These are phyloP conservation scores for Propithecus coquereli DNA, from an alignment of 2,113 vertebrate species.

Conservation along the genomic window DNA sequence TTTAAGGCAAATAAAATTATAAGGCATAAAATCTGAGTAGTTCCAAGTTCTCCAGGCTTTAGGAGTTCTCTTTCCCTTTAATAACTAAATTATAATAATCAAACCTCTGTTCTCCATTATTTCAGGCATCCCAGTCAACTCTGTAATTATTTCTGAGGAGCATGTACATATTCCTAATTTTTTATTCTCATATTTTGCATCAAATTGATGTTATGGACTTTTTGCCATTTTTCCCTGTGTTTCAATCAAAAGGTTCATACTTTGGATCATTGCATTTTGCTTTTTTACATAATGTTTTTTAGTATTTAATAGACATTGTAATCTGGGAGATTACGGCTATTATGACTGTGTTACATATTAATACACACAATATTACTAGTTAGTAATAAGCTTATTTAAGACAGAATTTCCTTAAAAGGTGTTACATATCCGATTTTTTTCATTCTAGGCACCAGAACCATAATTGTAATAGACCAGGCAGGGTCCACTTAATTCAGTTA, in stretches of 20 bases:
- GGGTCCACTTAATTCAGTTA: background rate
- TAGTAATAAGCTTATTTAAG: background rate
- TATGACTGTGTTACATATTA: background rate
- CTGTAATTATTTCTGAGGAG: background rate
- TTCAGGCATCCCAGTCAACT: background rate
- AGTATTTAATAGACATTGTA: background rate
- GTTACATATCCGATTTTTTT: background rate
- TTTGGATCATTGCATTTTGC: background rate
- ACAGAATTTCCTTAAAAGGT: background rate
- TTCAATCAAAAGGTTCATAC: background rate
- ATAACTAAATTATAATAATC: background rate
- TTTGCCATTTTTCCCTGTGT: background rate
- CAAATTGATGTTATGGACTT: background rate
- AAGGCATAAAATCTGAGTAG: background rate
- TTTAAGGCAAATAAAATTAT: background rate
- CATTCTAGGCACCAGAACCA: background rate
- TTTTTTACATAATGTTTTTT: background rate
- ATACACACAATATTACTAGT: background rate
- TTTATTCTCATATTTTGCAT: background rate
- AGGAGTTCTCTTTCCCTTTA: background rate
- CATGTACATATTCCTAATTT: background rate
- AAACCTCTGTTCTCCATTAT: background rate
- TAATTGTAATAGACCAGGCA: background rate
- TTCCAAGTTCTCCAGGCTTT: background rate
- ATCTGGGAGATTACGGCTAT: background rate